phyloP scores from a whole-genome alignment of 2,888 invertebrate genomes.

The Lasius platythorax region DNA sequence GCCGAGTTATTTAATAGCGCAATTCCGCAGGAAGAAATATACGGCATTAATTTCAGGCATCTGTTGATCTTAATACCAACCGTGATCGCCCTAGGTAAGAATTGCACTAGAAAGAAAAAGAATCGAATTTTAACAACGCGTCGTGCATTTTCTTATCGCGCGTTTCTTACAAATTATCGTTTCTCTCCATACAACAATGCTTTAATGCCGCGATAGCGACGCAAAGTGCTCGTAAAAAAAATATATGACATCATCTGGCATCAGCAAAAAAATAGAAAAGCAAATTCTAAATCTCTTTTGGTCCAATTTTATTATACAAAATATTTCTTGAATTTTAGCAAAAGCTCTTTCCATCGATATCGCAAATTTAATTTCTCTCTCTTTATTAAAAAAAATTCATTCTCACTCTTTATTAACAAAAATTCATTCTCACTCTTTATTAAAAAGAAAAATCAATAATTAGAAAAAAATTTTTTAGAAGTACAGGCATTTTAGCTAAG shows the following conservation, averaged over 20 bases:
- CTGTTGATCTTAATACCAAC: slow-evolving; percentile 92
- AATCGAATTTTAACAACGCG: background rate
- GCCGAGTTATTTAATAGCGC: slow-evolving; percentile 92
- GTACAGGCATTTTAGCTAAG: background rate
- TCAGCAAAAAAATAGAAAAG: background rate
- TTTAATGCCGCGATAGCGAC: slow-evolving; percentile 6
- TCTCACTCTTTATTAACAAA: background rate
- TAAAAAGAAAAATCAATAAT: background rate
- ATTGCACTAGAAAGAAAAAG: background rate
- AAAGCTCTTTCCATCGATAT: background rate
- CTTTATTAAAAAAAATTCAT: background rate
- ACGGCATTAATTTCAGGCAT: slow-evolving; percentile 90
- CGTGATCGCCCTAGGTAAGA: slow-evolving; percentile 91
- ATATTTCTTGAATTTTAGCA: background rate
- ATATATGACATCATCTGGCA: background rate
- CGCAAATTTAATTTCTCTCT: background rate
- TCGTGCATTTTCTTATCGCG: slow-evolving; percentile 13
- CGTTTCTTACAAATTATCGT: background rate
- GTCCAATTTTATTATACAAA: background rate
- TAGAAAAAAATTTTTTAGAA: background rate
- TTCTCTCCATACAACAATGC: background rate
- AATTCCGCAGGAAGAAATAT: slow-evolving; percentile 91
- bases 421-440: background rate
- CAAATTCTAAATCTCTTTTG: background rate
- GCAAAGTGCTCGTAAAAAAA: background rate